Evolutionary conservation across 2,797 vertebrate genomes (phyloP), one percentile per base, ranked within the genome.

Genomic region (Smutsia temminckii): DNA sequence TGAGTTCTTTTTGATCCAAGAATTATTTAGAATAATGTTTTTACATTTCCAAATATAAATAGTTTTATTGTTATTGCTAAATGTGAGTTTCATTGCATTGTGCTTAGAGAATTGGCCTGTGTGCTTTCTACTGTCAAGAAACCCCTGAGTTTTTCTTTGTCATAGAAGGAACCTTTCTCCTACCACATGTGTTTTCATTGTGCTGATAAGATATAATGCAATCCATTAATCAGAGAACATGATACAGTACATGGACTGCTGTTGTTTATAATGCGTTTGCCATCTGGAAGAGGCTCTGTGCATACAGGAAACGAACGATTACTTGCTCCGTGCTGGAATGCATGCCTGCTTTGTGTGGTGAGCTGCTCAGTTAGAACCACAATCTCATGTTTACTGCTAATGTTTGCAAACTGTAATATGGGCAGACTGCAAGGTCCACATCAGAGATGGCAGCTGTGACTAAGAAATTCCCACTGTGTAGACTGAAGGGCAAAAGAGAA

Each of bases 91-190:
- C 46, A 66, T 2, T 81, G 49, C 61, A 61, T 37, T 84, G 55
- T 81, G 32, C 74, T 79, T 83, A 79, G 17, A 57, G 87, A 86
- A 61, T 25, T 80, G 79, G 61, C 34, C 20, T 34, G n/a, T n/a
- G 27, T 27, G 25, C 23, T 83, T 91, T 71, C 55, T 66, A 61
- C 79, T 92, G 68, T 91, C 55, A 93, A 94, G 46, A 88, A 90
- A 34, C 53, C 64, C 25, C 23, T 51, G 57, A 37, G 74, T 12
- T 66, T 83, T 79, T 46, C 21, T 74, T 64, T 66, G 40, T 53
- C 21, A 16, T 23, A 68, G 21, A 85, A 61, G 16, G 27, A 74
- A 25, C 4, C 55, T 68, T 80, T 81, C 49, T 86, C 75, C 37
- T 40, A 25, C 11, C 90, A 69, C 37, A 6, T 25, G 34, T 83